Evolutionary conservation across 2,113 vertebrate genomes (phyloP).

Genomic region (Oxyura jamaicensis): DNA sequence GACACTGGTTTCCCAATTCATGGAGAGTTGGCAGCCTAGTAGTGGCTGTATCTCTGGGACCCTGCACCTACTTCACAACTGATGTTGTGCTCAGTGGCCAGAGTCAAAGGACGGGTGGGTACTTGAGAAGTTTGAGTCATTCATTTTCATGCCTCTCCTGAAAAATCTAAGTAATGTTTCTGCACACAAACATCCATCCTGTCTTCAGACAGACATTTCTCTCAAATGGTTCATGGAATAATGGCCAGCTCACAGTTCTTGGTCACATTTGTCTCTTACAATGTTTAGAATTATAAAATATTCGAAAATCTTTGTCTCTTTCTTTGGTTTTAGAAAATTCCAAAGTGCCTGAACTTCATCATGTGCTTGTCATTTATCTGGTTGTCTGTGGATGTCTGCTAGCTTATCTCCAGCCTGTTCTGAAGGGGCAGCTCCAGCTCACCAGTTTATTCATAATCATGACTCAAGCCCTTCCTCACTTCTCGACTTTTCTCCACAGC

Average conservation of each 20-base stretch:
- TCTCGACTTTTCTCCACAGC: neutral
- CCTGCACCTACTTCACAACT: neutral
- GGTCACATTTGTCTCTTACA: neutral
- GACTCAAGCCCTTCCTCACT: slow-evolving; percentile 4
- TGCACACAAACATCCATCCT: neutral
- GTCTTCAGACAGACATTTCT: neutral
- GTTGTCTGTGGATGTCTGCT: neutral
- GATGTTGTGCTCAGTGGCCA: neutral
- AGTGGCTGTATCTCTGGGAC: neutral
- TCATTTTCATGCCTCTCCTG: neutral
- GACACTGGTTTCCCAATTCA: neutral
- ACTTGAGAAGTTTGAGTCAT: slow-evolving; percentile 25
- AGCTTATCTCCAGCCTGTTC: neutral
- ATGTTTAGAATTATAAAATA: neutral
- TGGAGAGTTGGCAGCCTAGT: neutral
- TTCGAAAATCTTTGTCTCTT: neutral
- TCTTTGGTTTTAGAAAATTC: neutral
- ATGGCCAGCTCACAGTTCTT: neutral
- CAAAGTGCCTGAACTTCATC: neutral
- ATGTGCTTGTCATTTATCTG: neutral
- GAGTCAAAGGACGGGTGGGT: neutral
- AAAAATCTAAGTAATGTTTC: neutral
- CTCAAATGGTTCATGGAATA: neutral
- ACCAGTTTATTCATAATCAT: neutral
- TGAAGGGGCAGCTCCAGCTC: neutral